Evolutionary conservation across 2,888 invertebrate genomes (phyloP).

Genomic region (Rosalia funebris): DNA sequence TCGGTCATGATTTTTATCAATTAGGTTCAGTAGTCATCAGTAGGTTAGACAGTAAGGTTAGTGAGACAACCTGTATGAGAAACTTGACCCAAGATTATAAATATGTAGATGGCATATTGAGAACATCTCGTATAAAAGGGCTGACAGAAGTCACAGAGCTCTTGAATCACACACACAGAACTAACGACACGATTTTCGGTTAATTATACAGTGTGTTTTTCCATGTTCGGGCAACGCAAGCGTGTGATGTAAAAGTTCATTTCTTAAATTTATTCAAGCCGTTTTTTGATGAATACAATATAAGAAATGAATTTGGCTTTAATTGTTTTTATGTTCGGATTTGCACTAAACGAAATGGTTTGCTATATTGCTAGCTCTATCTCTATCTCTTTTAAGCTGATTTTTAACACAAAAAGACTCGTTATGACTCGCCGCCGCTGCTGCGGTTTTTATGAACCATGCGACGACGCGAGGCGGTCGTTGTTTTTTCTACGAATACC

Average conservation of each 20-base stretch:
- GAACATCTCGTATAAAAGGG: no score
- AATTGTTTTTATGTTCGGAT: slow-evolving; percentile 60
- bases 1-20: no score
- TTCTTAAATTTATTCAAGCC: slow-evolving; percentile 33
- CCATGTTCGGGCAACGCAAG: slow-evolving; percentile 47
- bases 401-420: slow-evolving; percentile 51
- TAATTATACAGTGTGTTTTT: slow-evolving; percentile 34
- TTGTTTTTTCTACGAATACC: no score
- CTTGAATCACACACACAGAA: slow-evolving; percentile 12
- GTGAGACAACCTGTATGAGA: no score
- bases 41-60: no score
- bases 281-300: slow-evolving; percentile 40
- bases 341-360: slow-evolving; percentile 57
- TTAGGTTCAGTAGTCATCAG: no score
- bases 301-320: slow-evolving; percentile 57
- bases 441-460: slow-evolving; percentile 2
- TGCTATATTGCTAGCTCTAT: slow-evolving; percentile 58
- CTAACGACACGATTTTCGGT: slow-evolving; percentile 21
- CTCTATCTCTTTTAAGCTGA: slow-evolving; percentile 60
- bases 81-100: no score
- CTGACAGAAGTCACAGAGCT: no score
- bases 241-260: slow-evolving; percentile 54
- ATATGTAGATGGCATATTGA: no score
- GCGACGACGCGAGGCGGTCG: no score
- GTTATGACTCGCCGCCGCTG: no score